phyloP scores from a whole-genome alignment of 2,797 vertebrate species.

The Calcarius lapponicus region DNA sequence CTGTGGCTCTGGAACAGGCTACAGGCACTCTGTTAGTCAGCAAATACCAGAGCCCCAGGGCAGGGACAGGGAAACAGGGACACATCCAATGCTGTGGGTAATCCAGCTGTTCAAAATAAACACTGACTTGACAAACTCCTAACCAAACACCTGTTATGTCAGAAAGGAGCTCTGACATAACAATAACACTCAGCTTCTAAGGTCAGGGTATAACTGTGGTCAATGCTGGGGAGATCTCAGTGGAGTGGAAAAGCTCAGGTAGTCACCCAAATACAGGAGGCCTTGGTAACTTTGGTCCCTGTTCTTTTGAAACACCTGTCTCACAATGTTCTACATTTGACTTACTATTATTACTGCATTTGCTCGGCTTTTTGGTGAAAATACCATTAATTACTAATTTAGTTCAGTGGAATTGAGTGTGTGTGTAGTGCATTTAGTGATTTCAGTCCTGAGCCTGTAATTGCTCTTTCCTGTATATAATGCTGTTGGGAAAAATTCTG shows the following conservation, averaged over 20 bases:
- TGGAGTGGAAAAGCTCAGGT: not conserved
- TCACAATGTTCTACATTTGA: not conserved
- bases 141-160: not conserved
- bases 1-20: not conserved
- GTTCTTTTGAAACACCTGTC: not conserved
- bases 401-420: not conserved
- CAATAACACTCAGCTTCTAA: not conserved
- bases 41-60: not conserved
- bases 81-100: not conserved
- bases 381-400: not conserved
- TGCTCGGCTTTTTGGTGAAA: not conserved
- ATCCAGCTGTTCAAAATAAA: not conserved
- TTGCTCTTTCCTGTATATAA: not conserved
- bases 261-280: not conserved
- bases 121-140: not conserved
- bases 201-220: not conserved
- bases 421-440: not conserved
- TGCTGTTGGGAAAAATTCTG: not conserved
- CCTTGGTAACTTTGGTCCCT: not conserved
- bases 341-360: not conserved
- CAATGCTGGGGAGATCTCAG: not conserved
- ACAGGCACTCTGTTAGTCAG: not conserved
- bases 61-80: accelerated
- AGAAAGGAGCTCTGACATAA: not conserved
- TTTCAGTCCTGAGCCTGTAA: not conserved